phyloP scores from a whole-genome alignment of 1,140 invertebrate genomes.

The Physella acuta region DNA sequence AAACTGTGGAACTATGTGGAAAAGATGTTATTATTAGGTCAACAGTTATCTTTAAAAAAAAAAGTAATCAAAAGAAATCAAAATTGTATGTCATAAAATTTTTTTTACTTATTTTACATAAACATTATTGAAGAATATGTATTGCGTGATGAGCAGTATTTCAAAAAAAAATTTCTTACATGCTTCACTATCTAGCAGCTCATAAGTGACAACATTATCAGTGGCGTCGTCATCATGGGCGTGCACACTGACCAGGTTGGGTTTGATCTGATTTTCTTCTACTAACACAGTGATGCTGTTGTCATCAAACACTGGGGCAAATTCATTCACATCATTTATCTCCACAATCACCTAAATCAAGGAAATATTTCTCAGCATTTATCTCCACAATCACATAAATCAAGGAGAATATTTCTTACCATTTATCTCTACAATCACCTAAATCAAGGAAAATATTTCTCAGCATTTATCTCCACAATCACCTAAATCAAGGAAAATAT shows the following conservation, averaged over 20 bases:
- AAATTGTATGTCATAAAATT: too few relatives aligned
- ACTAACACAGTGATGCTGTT: constrained; percentile 20
- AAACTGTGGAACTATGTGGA: background rate
- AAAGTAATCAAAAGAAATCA: too few relatives aligned
- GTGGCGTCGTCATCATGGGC: constrained; percentile 34
- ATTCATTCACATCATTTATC: constrained; percentile 42
- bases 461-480: too few relatives aligned
- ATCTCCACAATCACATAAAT: too few relatives aligned
- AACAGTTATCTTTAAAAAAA: too few relatives aligned
- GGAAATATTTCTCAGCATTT: too few relatives aligned
- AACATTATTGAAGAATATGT: background rate
- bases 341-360: constrained; percentile 30
- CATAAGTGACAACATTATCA: constrained; percentile 30
- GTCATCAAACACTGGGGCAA: constrained; percentile 28
- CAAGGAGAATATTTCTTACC: too few relatives aligned
- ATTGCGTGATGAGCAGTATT: background rate
- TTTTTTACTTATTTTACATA: background rate
- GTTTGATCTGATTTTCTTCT: too few relatives aligned
- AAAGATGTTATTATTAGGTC: too few relatives aligned
- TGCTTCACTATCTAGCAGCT: constrained; percentile 3
- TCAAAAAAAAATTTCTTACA: constrained; percentile 17
- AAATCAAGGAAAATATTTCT: too few relatives aligned
- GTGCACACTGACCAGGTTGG: constrained; percentile 25
- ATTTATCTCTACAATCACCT: too few relatives aligned
- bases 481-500: too few relatives aligned